phyloP scores from a whole-genome alignment of 2,888 invertebrate species.

The Crepidodera aurea region DNA sequence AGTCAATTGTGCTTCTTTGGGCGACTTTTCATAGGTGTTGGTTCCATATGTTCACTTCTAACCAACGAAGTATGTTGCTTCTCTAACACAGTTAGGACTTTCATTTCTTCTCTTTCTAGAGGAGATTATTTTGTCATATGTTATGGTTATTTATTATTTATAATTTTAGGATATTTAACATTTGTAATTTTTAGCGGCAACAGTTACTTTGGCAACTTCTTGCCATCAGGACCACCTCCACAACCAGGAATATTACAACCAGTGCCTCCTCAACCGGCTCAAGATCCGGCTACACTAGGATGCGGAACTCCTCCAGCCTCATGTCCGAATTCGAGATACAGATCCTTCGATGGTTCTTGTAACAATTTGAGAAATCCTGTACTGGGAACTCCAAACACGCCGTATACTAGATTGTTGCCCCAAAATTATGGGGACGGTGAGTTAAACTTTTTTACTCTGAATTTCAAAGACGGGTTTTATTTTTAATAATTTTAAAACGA shows the following conservation, averaged over 20 bases:
- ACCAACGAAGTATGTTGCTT: no score
- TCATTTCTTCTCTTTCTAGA: no score
- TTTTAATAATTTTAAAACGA: no score
- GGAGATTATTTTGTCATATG: no score
- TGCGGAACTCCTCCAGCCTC: slow-evolving; percentile 44
- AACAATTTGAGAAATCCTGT: slow-evolving; percentile 87
- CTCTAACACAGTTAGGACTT: no score
- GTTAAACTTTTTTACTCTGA: no score
- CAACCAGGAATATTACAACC: not conserved
- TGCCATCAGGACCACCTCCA: not conserved
- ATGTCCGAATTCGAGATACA: slow-evolving; percentile 68
- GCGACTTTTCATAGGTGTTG: no score
- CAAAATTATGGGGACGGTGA: slow-evolving; percentile 75
- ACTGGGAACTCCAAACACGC: slow-evolving; percentile 81
- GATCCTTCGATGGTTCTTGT: slow-evolving; percentile 90
- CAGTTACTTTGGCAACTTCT: slow-evolving; percentile 25
- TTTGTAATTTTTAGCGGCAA: slow-evolving; percentile 3
- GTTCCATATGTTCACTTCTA: no score
- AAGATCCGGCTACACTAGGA: slow-evolving; percentile 38
- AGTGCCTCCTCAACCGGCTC: slow-evolving; percentile 6
- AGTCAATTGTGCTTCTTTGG: no score
- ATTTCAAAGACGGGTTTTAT: no score
- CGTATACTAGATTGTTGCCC: slow-evolving; percentile 71
- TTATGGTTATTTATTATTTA: no score
- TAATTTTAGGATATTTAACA: no score